phyloP scores from a whole-genome alignment of 2,113 vertebrate species.

The Perognathus longimembris region DNA sequence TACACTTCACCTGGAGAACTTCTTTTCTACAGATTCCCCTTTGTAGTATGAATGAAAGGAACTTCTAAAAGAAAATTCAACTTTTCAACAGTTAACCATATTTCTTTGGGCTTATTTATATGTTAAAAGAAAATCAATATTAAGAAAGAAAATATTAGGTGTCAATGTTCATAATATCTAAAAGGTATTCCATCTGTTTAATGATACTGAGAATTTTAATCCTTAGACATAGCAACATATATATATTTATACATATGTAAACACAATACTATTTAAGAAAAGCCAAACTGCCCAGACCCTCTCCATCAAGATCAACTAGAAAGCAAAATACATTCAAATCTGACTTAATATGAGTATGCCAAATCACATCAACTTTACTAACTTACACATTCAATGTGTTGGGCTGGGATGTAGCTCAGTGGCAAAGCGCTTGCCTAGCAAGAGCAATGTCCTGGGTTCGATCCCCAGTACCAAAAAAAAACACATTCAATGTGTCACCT shows the following conservation, averaged over 20 bases:
- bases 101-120: slow-evolving; percentile 35
- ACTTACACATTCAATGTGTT: no score
- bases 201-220: slow-evolving; percentile 7
- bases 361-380: not conserved
- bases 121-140: slow-evolving; percentile 45
- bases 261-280: not conserved
- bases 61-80: slow-evolving; percentile 3
- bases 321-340: slow-evolving; percentile 9
- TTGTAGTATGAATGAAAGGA: slow-evolving; percentile 27
- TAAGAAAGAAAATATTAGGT: slow-evolving; percentile 10
- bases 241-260: not conserved
- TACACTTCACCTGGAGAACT: not conserved
- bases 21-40: not conserved
- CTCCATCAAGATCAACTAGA: slow-evolving; percentile 41
- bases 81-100: slow-evolving; percentile 42
- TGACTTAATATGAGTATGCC: not conserved
- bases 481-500: not conserved
- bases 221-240: not conserved
- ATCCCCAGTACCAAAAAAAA: slow-evolving; percentile 46
- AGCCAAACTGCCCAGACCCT: not conserved
- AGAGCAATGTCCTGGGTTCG: no score
- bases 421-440: no score
- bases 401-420: no score
- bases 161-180: slow-evolving; percentile 21
- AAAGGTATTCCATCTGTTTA: slow-evolving; percentile 13